Evolutionary conservation across 2,797 vertebrate species (phyloP).

Genomic region (Macropodus opercularis): DNA sequence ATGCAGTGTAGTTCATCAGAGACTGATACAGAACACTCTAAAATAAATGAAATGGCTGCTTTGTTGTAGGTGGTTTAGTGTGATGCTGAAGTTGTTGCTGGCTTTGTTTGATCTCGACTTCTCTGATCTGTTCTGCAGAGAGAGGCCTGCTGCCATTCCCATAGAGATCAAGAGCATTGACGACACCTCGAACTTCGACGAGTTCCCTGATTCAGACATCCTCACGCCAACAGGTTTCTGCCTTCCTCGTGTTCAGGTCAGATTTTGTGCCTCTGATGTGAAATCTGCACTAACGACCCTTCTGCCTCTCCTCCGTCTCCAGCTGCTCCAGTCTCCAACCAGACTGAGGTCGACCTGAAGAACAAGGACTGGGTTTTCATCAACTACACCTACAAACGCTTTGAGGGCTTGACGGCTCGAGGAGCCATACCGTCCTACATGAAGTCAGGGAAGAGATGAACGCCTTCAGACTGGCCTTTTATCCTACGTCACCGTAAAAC

Average conservation of each 20-base stretch:
- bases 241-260: neutral
- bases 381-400: slow-evolving; percentile 98
- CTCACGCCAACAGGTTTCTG: slow-evolving; percentile 93
- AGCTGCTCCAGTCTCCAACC: slow-evolving; percentile 84
- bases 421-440: slow-evolving; percentile 97
- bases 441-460: slow-evolving; percentile 90
- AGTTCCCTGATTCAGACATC: slow-evolving; percentile 98
- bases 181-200: slow-evolving; percentile 99
- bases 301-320: neutral
- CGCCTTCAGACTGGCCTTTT: neutral
- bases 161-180: slow-evolving; percentile 99
- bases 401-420: slow-evolving; percentile 94
- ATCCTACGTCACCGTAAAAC: slow-evolving; percentile 17
- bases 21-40: too few species aligned
- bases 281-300: neutral
- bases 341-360: slow-evolving; percentile 93
- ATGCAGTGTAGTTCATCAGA: too few species aligned
- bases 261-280: neutral
- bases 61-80: too few species aligned
- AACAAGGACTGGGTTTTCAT: slow-evolving; percentile 99
- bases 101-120: neutral
- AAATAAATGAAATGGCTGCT: too few species aligned
- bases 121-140: slow-evolving; percentile 72
- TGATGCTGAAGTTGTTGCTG: too few species aligned
- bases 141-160: slow-evolving; percentile 94